Base-by-base conservation (phyloP, 2,888 invertebrate species). In the Temnothorax ravouxi region DNA sequence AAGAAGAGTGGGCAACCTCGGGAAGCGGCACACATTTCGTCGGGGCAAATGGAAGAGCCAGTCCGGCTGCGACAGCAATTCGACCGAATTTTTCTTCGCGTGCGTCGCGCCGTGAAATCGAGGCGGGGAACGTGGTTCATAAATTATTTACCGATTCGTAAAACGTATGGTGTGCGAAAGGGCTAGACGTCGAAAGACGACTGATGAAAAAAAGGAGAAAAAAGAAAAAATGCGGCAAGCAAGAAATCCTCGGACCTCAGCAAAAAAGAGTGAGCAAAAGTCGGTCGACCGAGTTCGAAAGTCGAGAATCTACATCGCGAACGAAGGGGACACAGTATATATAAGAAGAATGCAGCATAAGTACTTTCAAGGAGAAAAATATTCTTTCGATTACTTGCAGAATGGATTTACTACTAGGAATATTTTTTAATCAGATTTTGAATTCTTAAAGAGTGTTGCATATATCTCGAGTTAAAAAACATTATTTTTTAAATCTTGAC, bases 121-220 rank as follows among this genome's bases (percentile, higher is more conserved):
- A 85, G 74, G 83, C 38, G 71, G 66, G 84, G 61, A 85, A 82
- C 59, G 79, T 83, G 88, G 87, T 91, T 92, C 90, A 93, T 93
- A 92, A 93, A 93, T 93, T 92, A 93, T 93, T 92, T 92, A 93
- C 88, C 86, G 89, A 88, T 88, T 83, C 75, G 79, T n/a, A 34
- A 79, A 79, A 38, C 72, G 79, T 47, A 71, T 47, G 69, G 72
- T 71, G 79, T 56, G 71, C 59, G 59, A 79, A 79, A 79, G 59
- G 38, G 18, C 59, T 71, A 47, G 71, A 71, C 21, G 21, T 59
- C 15, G 38, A 64, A 52, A 34, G 52, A 74, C 47, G 59, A 44
- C 15, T 50, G 66, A 47, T 52, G 1, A 41, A 61, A 64, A 54
- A 64, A 64, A 62, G 47, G 41, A 2, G 18, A n/a, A 44, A 52